phyloP scores from a whole-genome alignment of 2,888 invertebrate genomes.

The Shargacucullia verbasci region DNA sequence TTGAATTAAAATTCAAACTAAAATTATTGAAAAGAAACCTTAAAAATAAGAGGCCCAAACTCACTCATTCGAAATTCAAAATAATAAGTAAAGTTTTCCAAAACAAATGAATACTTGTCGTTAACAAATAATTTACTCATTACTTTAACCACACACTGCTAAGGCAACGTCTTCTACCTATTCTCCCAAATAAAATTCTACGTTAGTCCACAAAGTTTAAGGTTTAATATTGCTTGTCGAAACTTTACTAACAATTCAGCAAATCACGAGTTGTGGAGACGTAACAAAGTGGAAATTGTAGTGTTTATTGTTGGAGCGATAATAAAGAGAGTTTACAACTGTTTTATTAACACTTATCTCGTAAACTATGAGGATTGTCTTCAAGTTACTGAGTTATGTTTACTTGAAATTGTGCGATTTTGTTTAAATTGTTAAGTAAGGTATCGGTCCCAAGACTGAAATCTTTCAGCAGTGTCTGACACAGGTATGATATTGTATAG shows the following conservation, averaged over 20 bases:
- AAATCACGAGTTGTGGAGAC: slow-evolving; percentile 59
- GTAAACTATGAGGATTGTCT: slow-evolving; percentile 61
- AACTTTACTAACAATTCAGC: slow-evolving; percentile 50
- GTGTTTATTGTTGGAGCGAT: slow-evolving; percentile 69
- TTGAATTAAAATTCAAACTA: neutral
- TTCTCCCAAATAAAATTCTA: neutral
- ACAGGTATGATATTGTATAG: no score
- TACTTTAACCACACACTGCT: slow-evolving; percentile 55
- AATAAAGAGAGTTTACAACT: slow-evolving; percentile 69
- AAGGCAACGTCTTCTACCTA: slow-evolving; percentile 30
- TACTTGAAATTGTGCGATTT: slow-evolving; percentile 45
- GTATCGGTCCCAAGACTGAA: neutral
- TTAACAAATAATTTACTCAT: slow-evolving; percentile 60
- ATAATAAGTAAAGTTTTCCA: slow-evolving; percentile 8
- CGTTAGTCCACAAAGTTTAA: slow-evolving; percentile 11
- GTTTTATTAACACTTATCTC: slow-evolving; percentile 70
- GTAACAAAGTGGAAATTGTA: slow-evolving; percentile 66
- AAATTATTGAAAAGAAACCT: slow-evolving; percentile 1
- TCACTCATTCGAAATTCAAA: slow-evolving; percentile 1
- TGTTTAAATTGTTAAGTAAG: slow-evolving; percentile 24
- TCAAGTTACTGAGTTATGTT: slow-evolving; percentile 42
- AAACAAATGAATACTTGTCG: slow-evolving; percentile 41
- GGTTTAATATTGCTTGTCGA: slow-evolving; percentile 24
- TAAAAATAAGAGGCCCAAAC: neutral
- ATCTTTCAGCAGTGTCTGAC: neutral